These are phyloP conservation scores for Xylota segnis DNA, from an alignment of 2,888 invertebrate species.

Conservation along the genomic window DNA sequence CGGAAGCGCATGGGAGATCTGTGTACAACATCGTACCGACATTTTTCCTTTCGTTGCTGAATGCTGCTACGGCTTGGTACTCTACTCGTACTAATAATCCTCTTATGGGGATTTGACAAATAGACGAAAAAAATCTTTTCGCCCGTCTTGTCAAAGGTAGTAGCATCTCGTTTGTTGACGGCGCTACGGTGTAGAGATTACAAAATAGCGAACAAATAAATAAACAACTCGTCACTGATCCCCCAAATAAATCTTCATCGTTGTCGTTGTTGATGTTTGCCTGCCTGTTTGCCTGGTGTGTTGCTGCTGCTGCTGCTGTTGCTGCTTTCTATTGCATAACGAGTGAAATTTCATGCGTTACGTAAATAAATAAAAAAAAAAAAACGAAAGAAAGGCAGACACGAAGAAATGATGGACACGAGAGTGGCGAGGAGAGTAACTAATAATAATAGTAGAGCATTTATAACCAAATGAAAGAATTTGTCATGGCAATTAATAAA, in stretches of 20 bases:
- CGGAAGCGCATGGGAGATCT: slow-evolving; percentile 48
- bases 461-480: slow-evolving; percentile 20
- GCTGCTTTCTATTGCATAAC: slow-evolving; percentile 74
- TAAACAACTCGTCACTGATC: slow-evolving; percentile 55
- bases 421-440: slow-evolving; percentile 59
- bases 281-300: neutral
- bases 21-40: neutral
- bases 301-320: neutral
- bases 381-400: no score
- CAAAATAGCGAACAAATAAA: slow-evolving; percentile 62
- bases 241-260: slow-evolving; percentile 64
- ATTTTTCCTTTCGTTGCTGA: slow-evolving; percentile 23
- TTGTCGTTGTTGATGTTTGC: slow-evolving; percentile 27
- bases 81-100: slow-evolving; percentile 22
- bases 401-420: slow-evolving; percentile 37
- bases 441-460: slow-evolving; percentile 48
- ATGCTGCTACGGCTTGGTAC: no score
- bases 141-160: slow-evolving; percentile 42
- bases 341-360: slow-evolving; percentile 76
- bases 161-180: slow-evolving; percentile 20
- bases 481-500: slow-evolving; percentile 59
- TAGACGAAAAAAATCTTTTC: neutral
- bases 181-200: slow-evolving; percentile 55
- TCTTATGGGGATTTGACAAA: slow-evolving; percentile 27
- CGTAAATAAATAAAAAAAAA: slow-evolving; percentile 63